Percentiles rank a stretch among this genome's conserved stretches.
Evolutionary conservation across 2,888 invertebrate genomes (phyloP).

Genomic region (Thymelicus sylvestris): DNA sequence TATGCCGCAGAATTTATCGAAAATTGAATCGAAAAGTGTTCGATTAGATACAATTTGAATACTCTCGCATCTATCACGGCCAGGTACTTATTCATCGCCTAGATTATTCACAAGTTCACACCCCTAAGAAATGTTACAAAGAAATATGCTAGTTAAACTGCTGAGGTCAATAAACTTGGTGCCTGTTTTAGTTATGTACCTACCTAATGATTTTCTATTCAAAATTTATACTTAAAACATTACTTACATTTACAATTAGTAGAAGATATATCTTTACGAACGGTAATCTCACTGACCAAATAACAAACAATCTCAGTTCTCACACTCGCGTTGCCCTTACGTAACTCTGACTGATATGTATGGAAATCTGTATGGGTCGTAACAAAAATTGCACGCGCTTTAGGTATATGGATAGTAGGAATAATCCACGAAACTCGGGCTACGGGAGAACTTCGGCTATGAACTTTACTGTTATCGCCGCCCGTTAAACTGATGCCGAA

Average conservation of each 20-base stretch:
- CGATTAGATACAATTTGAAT: too few relatives aligned
- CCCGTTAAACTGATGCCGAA: conserved; percentile 75
- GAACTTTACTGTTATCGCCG: conserved; percentile 80
- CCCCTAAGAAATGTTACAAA: too few relatives aligned
- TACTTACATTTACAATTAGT: too few relatives aligned
- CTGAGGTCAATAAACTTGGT: too few relatives aligned
- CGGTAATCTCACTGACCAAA: conserved; percentile 1
- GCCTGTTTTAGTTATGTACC: too few relatives aligned
- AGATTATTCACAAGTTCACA: too few relatives aligned
- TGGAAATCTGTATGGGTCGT: conserved; percentile 66
- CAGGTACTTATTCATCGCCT: too few relatives aligned
- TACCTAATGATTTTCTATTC: too few relatives aligned
- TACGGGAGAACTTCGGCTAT: conserved; percentile 74
- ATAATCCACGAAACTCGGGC: conserved; percentile 70
- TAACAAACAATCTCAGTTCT: conserved; percentile 1
- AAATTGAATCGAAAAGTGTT: not conserved
- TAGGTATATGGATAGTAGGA: conserved; percentile 71
- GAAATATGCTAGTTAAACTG: too few relatives aligned
- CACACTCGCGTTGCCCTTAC: not conserved
- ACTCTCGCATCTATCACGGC: too few relatives aligned
- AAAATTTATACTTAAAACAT: too few relatives aligned
- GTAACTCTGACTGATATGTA: conserved; percentile 43
- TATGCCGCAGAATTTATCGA: not conserved
- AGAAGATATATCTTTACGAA: not conserved
- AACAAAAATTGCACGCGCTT: conserved; percentile 71